phyloP scores from a whole-genome alignment of 2,888 invertebrate genomes.

The Lagria hirta region DNA sequence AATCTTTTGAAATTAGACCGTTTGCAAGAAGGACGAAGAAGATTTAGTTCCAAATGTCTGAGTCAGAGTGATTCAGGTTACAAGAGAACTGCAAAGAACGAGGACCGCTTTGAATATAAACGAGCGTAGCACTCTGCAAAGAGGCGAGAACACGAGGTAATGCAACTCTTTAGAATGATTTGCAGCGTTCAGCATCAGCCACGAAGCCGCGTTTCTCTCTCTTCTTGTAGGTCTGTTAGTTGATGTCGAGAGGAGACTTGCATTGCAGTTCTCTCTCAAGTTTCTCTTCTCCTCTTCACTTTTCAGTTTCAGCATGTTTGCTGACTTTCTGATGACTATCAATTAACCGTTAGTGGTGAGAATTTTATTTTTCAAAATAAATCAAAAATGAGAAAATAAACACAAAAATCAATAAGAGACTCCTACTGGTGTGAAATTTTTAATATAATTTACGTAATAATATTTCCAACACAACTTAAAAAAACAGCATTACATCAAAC shows the following conservation, averaged over 20 bases:
- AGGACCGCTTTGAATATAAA: conserved; percentile 26
- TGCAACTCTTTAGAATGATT: conserved; percentile 46
- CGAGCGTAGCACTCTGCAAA: conserved; percentile 31
- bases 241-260: conserved; percentile 26
- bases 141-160: conserved; percentile 41
- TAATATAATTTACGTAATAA: too few relatives aligned
- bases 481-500: too few relatives aligned
- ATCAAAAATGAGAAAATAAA: too few relatives aligned
- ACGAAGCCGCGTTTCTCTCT: conserved; percentile 24
- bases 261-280: conserved; percentile 30
- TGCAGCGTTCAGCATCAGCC: conserved; percentile 36
- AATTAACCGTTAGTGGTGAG: too few relatives aligned
- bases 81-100: conserved; percentile 14
- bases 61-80: conserved; percentile 6
- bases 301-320: conserved; percentile 23
- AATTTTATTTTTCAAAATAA: too few relatives aligned
- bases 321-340: conserved; percentile 27
- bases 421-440: too few relatives aligned
- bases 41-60: too few relatives aligned
- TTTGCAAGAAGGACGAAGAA: too few relatives aligned
- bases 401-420: too few relatives aligned
- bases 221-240: conserved; percentile 19
- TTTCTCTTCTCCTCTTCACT: too few relatives aligned
- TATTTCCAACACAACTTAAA: too few relatives aligned
- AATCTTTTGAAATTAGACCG: too few relatives aligned